Conservation (phyloP, 2,113 vertebrate species). For the Oreochromis niloticus region DNA sequence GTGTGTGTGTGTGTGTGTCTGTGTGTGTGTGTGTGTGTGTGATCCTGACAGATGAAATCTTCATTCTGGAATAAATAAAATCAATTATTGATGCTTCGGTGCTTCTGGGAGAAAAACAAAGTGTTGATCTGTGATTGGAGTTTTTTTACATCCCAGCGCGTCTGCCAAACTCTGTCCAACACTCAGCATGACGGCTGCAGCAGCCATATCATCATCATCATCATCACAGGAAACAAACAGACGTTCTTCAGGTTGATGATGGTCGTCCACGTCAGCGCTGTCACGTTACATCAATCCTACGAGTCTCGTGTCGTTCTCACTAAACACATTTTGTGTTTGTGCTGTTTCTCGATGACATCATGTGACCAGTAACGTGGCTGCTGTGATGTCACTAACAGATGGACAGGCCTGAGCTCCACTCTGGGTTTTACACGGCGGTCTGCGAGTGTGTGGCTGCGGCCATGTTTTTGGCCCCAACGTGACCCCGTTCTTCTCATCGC, state of each 20-base stretch:
- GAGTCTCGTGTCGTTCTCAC: not conserved
- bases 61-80: not conserved
- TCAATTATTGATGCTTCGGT: not conserved
- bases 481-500: not conserved
- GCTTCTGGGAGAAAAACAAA: not conserved
- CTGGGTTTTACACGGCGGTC: not conserved
- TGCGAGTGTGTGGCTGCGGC: not conserved
- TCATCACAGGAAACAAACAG: not conserved
- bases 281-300: no score
- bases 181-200: not conserved
- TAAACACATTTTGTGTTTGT: not conserved
- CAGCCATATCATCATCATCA: accelerated
- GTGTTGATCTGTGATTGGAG: not conserved
- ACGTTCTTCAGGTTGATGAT: not conserved
- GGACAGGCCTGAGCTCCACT: not conserved
- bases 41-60: not conserved
- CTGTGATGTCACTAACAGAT: not conserved
- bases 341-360: not conserved
- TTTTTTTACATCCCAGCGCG: not conserved
- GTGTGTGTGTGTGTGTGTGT: accelerated
- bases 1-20: accelerated
- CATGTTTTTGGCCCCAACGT: not conserved
- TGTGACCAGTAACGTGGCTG: not conserved
- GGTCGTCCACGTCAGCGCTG: not conserved
- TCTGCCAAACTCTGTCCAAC: not conserved